A percentile compares a stretch with the other conserved stretches of the same genome.
These are phyloP conservation scores for Dermochelys coriacea DNA, from an alignment of 2,797 vertebrate species.

Conservation along the genomic window DNA sequence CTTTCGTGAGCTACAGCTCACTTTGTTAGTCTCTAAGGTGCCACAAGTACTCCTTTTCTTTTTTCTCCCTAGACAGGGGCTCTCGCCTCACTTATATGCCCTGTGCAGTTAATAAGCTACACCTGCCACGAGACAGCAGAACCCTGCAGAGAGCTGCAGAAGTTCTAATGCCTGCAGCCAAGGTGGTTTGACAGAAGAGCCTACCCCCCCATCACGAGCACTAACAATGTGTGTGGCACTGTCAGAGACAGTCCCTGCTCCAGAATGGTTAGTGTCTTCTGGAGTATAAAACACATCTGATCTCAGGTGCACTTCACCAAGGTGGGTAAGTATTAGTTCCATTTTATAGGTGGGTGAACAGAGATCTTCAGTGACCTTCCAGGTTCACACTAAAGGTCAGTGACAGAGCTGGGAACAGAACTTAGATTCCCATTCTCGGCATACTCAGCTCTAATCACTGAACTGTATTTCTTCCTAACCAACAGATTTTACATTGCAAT, in stretches of 20 bases:
- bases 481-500: not conserved
- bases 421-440: not conserved
- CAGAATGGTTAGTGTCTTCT: not conserved
- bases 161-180: not conserved
- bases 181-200: not conserved
- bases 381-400: not conserved
- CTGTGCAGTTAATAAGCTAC: not conserved
- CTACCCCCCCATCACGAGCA: not conserved
- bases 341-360: not conserved
- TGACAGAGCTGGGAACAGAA: not conserved
- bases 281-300: not conserved
- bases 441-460: not conserved
- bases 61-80: not conserved
- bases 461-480: not conserved
- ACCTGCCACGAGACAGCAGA: not conserved
- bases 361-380: not conserved
- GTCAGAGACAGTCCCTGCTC: not conserved
- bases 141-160: not conserved
- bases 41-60: too few species aligned
- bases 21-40: too few species aligned
- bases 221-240: not conserved
- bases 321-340: not conserved
- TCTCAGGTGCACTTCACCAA: not conserved
- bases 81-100: not conserved
- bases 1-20: too few species aligned